Base-by-base conservation (phyloP, 2,888 invertebrate genomes). In the Rotaria socialis region DNA sequence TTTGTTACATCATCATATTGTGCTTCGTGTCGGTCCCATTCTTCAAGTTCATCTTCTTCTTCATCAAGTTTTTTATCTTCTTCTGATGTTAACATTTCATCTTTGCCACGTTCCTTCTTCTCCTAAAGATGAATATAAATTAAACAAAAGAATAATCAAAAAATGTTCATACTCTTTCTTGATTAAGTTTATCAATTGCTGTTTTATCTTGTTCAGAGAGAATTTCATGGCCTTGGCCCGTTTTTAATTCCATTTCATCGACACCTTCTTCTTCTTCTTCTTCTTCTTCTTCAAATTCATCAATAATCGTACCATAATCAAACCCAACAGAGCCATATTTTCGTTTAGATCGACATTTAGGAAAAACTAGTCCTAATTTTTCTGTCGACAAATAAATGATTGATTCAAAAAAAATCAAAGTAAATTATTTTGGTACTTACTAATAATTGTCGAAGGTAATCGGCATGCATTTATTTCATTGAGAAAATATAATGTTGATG, bases 1-100 rank as follows among this genome's bases (percentile, higher is more conserved):
- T 90, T 92, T 19, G 91, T 90, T 3, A 92, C 92, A 88, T 93
- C 93, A 88, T 92, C 91, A 88, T 92, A 91, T 50, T 92, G 89
- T 6, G 92, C 91, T 88, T 92, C 92, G 87, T 92, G 92, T 60
- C 93, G 89, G 88, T 93, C 93, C 92, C 92, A 93, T 87, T 93
- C 93, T 89, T 93, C 93, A 88, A 90, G 91, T 60, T 90, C 91
- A 60, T 92, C 92, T 88, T 91, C 91, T 88, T 91, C 91, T 89
- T 90, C 85, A 8, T 87, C 86, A 58, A 52, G 41, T 41, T 22
- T 3, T 58, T 43, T 86, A 55, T 58, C 60, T 74, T 43, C 41
- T 5, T 7, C 27, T 86, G 52, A 80, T n/a, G 14, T 24, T n/a
- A 4, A n/a, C 16, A 8, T 74, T 3, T 50, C 55, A 85, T 52